These are phyloP conservation scores for Phalloptychus januarius DNA, from an alignment of 2,797 vertebrate genomes.

Conservation along the genomic window DNA sequence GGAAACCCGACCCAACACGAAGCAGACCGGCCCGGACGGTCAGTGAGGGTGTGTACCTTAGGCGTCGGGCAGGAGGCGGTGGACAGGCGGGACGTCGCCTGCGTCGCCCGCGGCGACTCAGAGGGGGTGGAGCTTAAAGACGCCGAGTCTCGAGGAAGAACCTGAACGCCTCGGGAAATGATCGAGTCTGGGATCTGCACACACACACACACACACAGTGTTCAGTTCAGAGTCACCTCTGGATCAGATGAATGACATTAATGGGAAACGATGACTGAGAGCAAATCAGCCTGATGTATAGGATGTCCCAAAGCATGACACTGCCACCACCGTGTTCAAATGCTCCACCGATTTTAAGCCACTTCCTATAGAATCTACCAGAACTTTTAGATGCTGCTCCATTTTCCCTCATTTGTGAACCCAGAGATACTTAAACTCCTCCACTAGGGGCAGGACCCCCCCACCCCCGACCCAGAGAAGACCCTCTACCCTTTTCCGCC, in stretches of 20 bases:
- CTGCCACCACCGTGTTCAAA: neutral
- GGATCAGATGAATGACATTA: no score
- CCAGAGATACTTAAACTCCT: no score
- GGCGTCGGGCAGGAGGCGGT: conserved; percentile 96
- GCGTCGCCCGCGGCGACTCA: conserved; percentile 94
- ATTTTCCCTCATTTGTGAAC: no score
- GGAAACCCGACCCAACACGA: no score
- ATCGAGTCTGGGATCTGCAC: conserved; percentile 95
- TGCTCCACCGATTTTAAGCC: neutral
- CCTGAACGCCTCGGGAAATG: conserved; percentile 97
- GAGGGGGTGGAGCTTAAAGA: conserved; percentile 97
- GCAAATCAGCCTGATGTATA: neutral
- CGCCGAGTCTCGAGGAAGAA: conserved; percentile 95
- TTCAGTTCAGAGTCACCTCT: neutral
- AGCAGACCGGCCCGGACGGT: neutral
- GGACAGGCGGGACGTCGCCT: conserved; percentile 91
- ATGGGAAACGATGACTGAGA: no score
- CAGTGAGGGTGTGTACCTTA: conserved; percentile 84
- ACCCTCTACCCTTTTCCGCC: no score
- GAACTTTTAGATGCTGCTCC: no score
- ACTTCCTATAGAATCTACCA: no score
- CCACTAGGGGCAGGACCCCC: no score
- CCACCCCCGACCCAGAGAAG: no score
- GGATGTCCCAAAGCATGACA: neutral
- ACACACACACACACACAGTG: conserved; percentile 22